phyloP scores from a whole-genome alignment of 2,888 invertebrate genomes.

The Drosophila falleni region DNA sequence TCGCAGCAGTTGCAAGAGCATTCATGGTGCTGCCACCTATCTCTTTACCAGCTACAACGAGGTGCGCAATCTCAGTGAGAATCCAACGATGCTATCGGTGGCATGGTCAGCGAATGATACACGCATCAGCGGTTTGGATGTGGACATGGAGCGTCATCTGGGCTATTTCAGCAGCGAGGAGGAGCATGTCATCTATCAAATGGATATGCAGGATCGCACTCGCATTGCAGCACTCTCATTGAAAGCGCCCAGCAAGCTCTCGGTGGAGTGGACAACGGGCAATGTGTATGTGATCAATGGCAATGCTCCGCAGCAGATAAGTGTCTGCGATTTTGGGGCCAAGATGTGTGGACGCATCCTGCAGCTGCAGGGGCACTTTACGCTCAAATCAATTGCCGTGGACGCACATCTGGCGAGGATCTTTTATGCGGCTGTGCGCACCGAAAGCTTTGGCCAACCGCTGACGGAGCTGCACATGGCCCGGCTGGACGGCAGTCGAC shows the following conservation, averaged over 20 bases:
- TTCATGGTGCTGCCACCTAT: conserved; percentile 86
- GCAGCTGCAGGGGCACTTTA: conserved; percentile 83
- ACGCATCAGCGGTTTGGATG: conserved; percentile 87
- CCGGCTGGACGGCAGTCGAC: conserved; percentile 86
- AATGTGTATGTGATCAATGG: conserved; percentile 88
- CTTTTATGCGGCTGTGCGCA: conserved; percentile 87
- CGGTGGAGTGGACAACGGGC: conserved; percentile 89
- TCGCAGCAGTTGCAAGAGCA: conserved; percentile 89
- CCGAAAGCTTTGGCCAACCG: conserved; percentile 85
- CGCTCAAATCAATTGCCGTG: conserved; percentile 88
- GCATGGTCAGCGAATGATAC: conserved; percentile 86
- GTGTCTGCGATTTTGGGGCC: conserved; percentile 87
- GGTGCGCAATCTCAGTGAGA: conserved; percentile 86
- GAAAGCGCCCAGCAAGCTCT: conserved; percentile 87
- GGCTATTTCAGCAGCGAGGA: conserved; percentile 87
- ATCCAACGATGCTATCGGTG: conserved; percentile 79
- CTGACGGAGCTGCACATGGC: conserved; percentile 87
- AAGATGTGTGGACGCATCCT: conserved; percentile 87
- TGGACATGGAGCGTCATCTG: conserved; percentile 84
- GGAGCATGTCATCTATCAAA: conserved; percentile 84
- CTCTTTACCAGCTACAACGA: conserved; percentile 87
- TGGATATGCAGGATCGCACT: conserved; percentile 72
- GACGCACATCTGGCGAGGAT: conserved; percentile 88
- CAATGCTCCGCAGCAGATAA: conserved; percentile 86
- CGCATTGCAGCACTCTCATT: conserved; percentile 83